A percentile compares a stretch with the other conserved stretches of the same genome.
Conservation (phyloP, 2,797 vertebrate genomes). For the Falco rusticolus region DNA sequence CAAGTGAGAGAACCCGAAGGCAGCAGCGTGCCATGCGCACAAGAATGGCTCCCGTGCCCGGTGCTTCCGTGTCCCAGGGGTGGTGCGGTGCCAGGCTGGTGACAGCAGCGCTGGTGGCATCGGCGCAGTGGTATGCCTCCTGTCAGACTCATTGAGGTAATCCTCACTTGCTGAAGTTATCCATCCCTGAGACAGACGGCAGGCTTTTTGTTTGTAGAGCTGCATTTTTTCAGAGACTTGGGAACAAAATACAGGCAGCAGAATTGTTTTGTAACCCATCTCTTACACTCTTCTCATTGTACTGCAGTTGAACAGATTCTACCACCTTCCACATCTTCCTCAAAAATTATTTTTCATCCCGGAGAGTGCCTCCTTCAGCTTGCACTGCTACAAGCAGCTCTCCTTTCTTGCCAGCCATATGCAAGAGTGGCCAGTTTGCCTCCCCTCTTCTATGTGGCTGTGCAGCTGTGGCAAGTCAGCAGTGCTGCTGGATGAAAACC, state of each 20-base stretch:
- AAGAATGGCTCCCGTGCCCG: accelerated
- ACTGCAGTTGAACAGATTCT: background rate
- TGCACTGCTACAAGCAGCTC: background rate
- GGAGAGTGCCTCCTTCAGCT: background rate
- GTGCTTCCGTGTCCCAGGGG: background rate
- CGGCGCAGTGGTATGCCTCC: accelerated
- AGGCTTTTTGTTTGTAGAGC: background rate
- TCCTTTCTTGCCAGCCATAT: background rate
- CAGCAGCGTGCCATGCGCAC: background rate
- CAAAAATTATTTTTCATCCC: background rate
- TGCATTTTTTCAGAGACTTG: background rate
- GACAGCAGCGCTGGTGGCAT: background rate
- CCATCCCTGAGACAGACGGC: accelerated
- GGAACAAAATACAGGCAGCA: background rate
- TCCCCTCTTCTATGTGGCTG: background rate
- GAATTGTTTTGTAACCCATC: background rate
- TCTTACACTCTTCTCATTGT: background rate
- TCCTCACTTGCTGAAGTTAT: background rate
- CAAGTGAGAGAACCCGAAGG: background rate
- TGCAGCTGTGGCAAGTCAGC: background rate
- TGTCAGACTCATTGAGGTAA: background rate
- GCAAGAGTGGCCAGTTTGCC: background rate
- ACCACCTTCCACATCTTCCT: background rate
- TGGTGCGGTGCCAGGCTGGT: accelerated
- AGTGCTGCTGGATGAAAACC: background rate